Conservation (phyloP, 2,797 vertebrate species). For the Scyliorhinus canicula region DNA sequence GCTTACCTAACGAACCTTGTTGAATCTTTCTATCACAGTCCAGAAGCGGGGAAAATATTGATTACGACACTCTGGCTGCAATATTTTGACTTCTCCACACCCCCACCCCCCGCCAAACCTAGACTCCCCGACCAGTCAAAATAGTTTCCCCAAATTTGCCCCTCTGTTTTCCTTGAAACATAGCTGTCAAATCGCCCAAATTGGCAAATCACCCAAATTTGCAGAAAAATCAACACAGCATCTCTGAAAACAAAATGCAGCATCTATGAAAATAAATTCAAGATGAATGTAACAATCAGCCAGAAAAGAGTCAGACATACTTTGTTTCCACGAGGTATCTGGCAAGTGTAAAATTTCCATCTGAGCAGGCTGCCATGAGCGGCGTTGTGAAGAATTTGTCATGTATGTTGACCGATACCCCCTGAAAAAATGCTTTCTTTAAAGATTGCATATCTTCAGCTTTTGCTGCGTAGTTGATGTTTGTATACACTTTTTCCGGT, state of each 20-base stretch:
- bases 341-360: constrained; percentile 67
- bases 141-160: background rate
- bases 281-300: background rate
- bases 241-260: background rate
- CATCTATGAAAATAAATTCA: background rate
- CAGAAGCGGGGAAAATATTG: no score
- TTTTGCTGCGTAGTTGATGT: constrained; percentile 72
- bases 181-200: background rate
- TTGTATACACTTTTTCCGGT: constrained; percentile 60
- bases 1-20: no score
- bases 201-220: background rate
- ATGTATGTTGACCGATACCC: constrained; percentile 72
- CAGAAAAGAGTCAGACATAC: constrained; percentile 53
- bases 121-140: no score
- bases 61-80: no score
- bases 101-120: no score
- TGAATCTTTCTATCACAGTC: no score
- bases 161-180: background rate
- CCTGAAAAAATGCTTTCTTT: constrained; percentile 70
- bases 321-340: constrained; percentile 72
- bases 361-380: constrained; percentile 76
- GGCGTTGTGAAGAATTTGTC: constrained; percentile 85
- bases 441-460: constrained; percentile 75
- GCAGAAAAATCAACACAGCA: background rate
- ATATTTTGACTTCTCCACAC: background rate